Evolutionary conservation across 2,113 vertebrate species (phyloP).

Genomic region (Pangasianodon hypophthalmus): DNA sequence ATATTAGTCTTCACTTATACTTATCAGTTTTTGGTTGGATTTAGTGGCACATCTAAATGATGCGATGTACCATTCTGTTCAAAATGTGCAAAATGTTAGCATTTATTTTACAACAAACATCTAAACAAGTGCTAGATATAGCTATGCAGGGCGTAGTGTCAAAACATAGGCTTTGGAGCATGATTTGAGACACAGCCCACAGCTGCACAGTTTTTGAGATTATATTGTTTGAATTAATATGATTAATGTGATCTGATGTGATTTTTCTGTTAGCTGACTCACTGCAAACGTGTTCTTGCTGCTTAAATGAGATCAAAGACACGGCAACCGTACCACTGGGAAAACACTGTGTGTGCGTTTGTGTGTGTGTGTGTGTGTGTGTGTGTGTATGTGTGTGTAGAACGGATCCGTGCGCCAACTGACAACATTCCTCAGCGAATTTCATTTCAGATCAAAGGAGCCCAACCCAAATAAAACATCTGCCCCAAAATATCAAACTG

Average conservation of each 20-base stretch:
- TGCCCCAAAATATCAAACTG: conserved; percentile 48
- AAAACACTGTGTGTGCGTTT: conserved; percentile 12
- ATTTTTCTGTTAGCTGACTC: background rate
- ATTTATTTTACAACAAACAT: background rate
- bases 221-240: background rate
- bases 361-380: conserved; percentile 32
- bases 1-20: background rate
- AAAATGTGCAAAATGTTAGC: background rate
- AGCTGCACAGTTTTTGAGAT: background rate
- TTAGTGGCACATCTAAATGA: background rate
- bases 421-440: conserved; percentile 37
- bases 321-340: conserved; percentile 8
- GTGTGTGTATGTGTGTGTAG: conserved; percentile 36
- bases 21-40: background rate
- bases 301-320: conserved; percentile 40
- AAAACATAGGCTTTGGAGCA: background rate
- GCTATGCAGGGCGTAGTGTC: background rate
- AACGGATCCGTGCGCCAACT: conserved; percentile 3
- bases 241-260: background rate
- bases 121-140: background rate
- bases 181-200: background rate
- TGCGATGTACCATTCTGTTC: background rate
- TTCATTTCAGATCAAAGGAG: conserved; percentile 53
- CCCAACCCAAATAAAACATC: conserved; percentile 53
- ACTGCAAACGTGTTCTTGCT: conserved; percentile 20